Evolutionary conservation across 2,888 invertebrate species (phyloP).

Genomic region (Agriotes lineatus): DNA sequence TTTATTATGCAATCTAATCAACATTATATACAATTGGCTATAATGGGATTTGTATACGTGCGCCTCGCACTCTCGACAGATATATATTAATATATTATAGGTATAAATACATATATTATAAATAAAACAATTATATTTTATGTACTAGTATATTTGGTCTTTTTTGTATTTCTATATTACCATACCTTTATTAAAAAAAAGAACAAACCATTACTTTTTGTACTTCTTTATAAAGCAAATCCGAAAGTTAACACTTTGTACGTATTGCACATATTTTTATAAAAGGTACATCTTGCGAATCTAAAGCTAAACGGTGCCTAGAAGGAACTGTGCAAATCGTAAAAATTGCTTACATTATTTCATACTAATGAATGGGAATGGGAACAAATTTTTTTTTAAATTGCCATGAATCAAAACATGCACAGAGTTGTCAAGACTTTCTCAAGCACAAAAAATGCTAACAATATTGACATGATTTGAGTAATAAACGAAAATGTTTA

Average conservation of each 20-base stretch:
- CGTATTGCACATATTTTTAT: conserved; percentile 17
- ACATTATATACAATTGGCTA: conserved; percentile 61
- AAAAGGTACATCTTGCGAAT: neutral
- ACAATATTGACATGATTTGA: no score
- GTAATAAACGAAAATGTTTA: no score
- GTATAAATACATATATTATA: conserved; percentile 54
- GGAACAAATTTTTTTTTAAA: no score
- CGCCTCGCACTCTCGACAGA: conserved; percentile 52
- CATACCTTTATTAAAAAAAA: conserved; percentile 28
- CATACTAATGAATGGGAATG: no score
- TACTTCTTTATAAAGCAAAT: neutral
- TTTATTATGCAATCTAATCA: conserved; percentile 64
- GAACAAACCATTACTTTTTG: neutral
- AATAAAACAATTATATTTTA: conserved; percentile 67
- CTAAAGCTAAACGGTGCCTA: no score
- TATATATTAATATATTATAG: conserved; percentile 54
- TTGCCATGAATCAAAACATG: no score
- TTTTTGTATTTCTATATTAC: conserved; percentile 42
- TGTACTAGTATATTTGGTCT: conserved; percentile 59
- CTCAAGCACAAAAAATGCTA: no score
- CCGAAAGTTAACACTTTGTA: conserved; percentile 5
- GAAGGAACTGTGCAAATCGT: no score
- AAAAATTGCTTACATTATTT: no score
- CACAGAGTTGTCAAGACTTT: no score
- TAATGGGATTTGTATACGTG: conserved; percentile 58